These are phyloP conservation scores for Zeugodacus cucurbitae DNA, from an alignment of 1,140 invertebrate genomes.

Conservation along the genomic window DNA sequence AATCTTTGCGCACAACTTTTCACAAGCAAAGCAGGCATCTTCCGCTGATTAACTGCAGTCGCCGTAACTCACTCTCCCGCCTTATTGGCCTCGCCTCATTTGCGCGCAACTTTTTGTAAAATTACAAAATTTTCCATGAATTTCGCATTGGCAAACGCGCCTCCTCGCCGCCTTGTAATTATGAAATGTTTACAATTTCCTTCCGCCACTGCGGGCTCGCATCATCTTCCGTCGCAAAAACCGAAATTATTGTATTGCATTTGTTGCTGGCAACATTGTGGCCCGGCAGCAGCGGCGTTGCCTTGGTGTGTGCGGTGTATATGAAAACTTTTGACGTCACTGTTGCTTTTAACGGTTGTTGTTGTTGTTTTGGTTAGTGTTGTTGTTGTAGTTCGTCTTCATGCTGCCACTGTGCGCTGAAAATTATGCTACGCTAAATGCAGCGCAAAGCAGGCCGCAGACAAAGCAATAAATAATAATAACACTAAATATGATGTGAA, in stretches of 20 bases:
- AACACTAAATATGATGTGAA: constrained; percentile 29
- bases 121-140: not conserved
- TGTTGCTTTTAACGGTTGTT: not conserved
- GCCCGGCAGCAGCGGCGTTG: not conserved
- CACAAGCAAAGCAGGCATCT: not conserved
- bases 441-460: not conserved
- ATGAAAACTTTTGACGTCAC: not conserved
- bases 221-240: not conserved
- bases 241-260: not conserved
- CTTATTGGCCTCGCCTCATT: not conserved
- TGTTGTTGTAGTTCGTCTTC: not conserved
- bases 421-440: constrained; percentile 14
- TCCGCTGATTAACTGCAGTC: not conserved
- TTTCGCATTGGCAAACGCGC: not conserved
- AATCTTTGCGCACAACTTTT: not conserved
- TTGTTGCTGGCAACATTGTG: not conserved
- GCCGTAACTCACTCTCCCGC: not conserved
- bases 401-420: not conserved
- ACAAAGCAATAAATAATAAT: constrained; percentile 36
- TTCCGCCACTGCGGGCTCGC: not conserved
- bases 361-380: not conserved
- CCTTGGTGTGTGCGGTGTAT: not conserved
- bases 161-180: not conserved
- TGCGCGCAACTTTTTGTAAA: not conserved
- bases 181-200: constrained; percentile 38